Base-by-base conservation (phyloP, 2,797 vertebrate genomes). In the Manis javanica region DNA sequence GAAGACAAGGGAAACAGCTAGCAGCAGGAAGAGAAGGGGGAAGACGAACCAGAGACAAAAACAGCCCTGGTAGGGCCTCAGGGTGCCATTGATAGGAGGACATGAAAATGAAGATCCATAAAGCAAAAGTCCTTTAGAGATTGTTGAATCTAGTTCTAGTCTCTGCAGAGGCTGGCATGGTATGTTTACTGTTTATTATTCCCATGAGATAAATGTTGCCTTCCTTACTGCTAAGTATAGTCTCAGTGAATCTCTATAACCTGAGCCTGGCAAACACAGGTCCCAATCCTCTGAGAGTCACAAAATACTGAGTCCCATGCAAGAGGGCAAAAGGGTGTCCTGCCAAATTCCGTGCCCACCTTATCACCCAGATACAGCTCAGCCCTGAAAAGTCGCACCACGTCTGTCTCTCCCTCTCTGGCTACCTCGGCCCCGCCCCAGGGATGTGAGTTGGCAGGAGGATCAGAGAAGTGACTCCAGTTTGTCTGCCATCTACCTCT, bases 241-340 rank as follows among this genome's bases (percentile, higher is more conserved):
- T 18, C 87, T 95, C 77, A 85, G 82, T 96, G 94, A 97, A 97
- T 82, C 53, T 81, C 53, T 75, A 31, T 83, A 90, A 97, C 64
- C 72, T 57, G 42, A 96, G 57, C 26, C 68, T 92, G 78, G 82
- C 63, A 94, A 96, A 95, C 53, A 66, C 68, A 78, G 26, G 63
- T 86, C 90, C 72, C 90, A 78, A 0, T 97, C 94, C 89, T 78
- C 53, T 37, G 90, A 83, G 85, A 90, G 26, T 94, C 86, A 95
- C 78, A 96, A 96, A 96, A 87, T 71, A 74, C 68, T n/a, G 34
- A 39, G 37, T 64, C 15, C 82, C 64, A 5, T 51, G 18, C 34
- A 94, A 75, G 12, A 96, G 34, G 46, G 26, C 29, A 55, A 57
- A 61, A 72, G 21, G 24, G 18, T 49, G 12, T 91, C 75, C 74